These are phyloP conservation scores for Mimumesa dahlbomi DNA, from an alignment of 2,888 invertebrate genomes.

Conservation along the genomic window DNA sequence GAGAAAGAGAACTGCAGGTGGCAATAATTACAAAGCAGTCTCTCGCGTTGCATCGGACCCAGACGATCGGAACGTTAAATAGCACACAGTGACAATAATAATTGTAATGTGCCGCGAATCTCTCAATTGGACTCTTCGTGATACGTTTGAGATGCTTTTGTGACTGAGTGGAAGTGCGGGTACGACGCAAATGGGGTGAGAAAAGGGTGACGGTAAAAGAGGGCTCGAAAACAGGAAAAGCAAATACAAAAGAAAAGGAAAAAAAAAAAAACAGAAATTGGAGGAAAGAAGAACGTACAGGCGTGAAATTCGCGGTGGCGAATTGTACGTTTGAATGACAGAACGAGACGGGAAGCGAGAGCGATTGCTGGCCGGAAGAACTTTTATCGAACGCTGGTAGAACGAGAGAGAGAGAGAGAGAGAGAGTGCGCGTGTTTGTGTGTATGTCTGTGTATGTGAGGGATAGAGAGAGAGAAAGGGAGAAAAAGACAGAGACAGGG, in stretches of 20 bases:
- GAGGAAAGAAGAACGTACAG: conserved; percentile 22
- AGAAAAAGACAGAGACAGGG: conserved; percentile 4
- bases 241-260: conserved; percentile 18
- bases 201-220: conserved; percentile 10
- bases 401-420: conserved; percentile 37
- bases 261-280: conserved; percentile 23
- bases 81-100: conserved; percentile 74
- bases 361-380: conserved; percentile 52
- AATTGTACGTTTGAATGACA: conserved; percentile 63
- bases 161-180: conserved; percentile 8
- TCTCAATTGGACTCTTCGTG: conserved; percentile 36
- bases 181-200: conserved; percentile 1
- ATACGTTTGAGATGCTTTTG: conserved; percentile 48
- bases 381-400: conserved; percentile 57
- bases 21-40: conserved; percentile 36
- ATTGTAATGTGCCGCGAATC: conserved; percentile 57
- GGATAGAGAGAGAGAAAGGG: conserved; percentile 4
- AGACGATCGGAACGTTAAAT: conserved; percentile 49
- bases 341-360: conserved; percentile 50
- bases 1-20: conserved; percentile 12
- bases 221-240: too few species aligned
- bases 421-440: not conserved
- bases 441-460: not conserved
- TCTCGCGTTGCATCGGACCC: conserved; percentile 29
- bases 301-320: conserved; percentile 56